Evolutionary conservation across 2,888 invertebrate genomes (phyloP).

Genomic region (Thalpophila matura): DNA sequence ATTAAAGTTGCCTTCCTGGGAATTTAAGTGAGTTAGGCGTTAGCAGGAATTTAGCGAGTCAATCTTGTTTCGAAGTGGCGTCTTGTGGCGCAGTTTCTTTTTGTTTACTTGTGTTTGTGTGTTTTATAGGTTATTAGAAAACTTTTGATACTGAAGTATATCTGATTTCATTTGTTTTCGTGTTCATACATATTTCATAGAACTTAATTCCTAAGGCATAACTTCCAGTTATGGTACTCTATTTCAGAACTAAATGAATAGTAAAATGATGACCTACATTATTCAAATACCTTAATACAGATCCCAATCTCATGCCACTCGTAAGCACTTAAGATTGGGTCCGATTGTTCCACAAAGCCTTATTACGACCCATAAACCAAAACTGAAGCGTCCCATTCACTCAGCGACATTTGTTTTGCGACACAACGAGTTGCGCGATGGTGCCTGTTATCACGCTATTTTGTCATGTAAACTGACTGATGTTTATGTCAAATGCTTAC

Average conservation of each 20-base stretch:
- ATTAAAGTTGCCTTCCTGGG: conserved; percentile 54
- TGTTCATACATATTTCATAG: no score
- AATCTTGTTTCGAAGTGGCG: conserved; percentile 24
- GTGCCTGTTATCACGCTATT: conserved; percentile 41
- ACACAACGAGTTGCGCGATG: conserved; percentile 50
- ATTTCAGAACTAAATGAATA: background rate
- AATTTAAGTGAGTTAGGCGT: conserved; percentile 49
- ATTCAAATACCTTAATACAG: conserved; percentile 5
- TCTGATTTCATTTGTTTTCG: background rate
- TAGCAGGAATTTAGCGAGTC: conserved; percentile 29
- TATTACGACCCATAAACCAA: conserved; percentile 45
- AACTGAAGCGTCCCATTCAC: conserved; percentile 46
- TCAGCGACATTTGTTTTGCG: conserved; percentile 40
- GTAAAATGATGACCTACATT: background rate
- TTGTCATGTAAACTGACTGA: conserved; percentile 46
- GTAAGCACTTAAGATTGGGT: conserved; percentile 35
- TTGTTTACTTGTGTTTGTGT: conserved; percentile 9
- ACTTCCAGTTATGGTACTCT: no score
- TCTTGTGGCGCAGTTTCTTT: conserved; percentile 8
- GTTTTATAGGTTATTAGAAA: background rate
- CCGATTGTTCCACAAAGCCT: conserved; percentile 25
- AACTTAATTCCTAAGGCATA: no score
- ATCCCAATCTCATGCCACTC: conserved; percentile 25
- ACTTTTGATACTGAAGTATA: background rate
- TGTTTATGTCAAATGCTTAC: conserved; percentile 36